Percentiles rank a stretch among this genome's conserved stretches.
phyloP scores from a whole-genome alignment of 2,888 invertebrate genomes.

The Archips crataeganus region DNA sequence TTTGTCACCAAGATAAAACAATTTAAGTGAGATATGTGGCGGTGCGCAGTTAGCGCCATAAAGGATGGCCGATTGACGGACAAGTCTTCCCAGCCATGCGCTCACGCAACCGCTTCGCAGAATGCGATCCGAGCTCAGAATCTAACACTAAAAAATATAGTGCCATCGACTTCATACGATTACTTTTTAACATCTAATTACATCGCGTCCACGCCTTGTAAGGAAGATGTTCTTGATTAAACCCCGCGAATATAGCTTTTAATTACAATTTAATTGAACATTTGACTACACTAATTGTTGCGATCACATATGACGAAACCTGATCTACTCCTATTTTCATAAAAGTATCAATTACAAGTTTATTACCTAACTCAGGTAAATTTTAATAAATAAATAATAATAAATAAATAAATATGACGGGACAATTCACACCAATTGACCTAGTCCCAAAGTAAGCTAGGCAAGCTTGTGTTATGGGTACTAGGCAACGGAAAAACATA shows the following conservation, averaged over 20 bases:
- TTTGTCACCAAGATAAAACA: slow-evolving; percentile 34
- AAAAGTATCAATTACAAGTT: slow-evolving; percentile 59
- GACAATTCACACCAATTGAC: too few relatives aligned
- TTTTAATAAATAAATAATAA: too few relatives aligned
- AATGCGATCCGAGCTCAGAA: slow-evolving; percentile 60
- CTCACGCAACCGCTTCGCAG: slow-evolving; percentile 68
- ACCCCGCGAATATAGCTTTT: slow-evolving; percentile 66
- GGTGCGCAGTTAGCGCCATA: slow-evolving; percentile 20
- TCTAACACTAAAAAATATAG: slow-evolving; percentile 64
- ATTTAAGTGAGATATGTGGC: slow-evolving; percentile 38
- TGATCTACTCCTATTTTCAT: background rate
- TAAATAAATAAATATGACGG: too few relatives aligned
- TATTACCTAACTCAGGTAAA: slow-evolving; percentile 54
- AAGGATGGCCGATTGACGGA: slow-evolving; percentile 51
- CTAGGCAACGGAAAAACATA: too few relatives aligned
- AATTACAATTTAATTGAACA: slow-evolving; percentile 73
- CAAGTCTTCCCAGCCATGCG: slow-evolving; percentile 55
- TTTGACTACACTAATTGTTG: slow-evolving; percentile 68
- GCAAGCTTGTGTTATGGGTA: too few relatives aligned
- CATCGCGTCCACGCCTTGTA: slow-evolving; percentile 66
- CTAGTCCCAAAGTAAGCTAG: too few relatives aligned
- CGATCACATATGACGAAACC: slow-evolving; percentile 52
- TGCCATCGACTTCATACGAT: slow-evolving; percentile 66
- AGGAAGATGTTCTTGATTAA: slow-evolving; percentile 62
- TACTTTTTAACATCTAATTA: slow-evolving; percentile 65